These are phyloP conservation scores for Carassius gibelio DNA, from an alignment of 2,113 vertebrate species.

Conservation along the genomic window DNA sequence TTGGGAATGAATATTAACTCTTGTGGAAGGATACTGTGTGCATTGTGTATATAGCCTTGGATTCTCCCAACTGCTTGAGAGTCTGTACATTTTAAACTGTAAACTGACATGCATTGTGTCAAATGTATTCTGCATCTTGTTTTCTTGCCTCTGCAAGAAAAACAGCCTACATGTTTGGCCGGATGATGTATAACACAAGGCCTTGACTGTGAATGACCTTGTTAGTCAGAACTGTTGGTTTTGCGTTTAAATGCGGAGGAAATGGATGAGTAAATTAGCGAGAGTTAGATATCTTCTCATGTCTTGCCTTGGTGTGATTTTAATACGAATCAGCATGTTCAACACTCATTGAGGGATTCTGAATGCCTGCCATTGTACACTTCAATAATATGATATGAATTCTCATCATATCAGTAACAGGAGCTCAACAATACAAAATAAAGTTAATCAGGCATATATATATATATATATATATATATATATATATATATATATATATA, in stretches of 20 bases:
- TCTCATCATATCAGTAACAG: neutral
- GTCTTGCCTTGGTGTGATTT: neutral
- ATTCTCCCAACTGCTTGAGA: neutral
- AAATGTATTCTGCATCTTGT: neutral
- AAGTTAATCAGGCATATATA: neutral
- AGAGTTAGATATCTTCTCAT: neutral
- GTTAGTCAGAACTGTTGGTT: neutral
- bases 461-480: too few species aligned
- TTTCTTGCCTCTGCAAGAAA: neutral
- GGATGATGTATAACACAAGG: neutral
- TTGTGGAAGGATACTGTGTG: neutral
- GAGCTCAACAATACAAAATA: neutral
- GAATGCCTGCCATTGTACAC: neutral
- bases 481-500: neutral
- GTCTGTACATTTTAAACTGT: neutral
- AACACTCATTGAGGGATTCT: neutral
- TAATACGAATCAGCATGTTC: neutral
- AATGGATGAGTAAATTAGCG: neutral
- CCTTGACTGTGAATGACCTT: neutral
- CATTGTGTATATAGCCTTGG: neutral
- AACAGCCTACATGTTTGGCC: slow-evolving; percentile 2
- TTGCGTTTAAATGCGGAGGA: slow-evolving; percentile 27
- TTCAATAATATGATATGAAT: neutral
- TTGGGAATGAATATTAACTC: neutral
- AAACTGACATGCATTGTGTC: slow-evolving; percentile 9